A percentile compares a stretch with the other conserved stretches of the same genome.
Evolutionary conservation across 2,797 vertebrate genomes (phyloP).

Genomic region (Enteromius afrohamiltoni): DNA sequence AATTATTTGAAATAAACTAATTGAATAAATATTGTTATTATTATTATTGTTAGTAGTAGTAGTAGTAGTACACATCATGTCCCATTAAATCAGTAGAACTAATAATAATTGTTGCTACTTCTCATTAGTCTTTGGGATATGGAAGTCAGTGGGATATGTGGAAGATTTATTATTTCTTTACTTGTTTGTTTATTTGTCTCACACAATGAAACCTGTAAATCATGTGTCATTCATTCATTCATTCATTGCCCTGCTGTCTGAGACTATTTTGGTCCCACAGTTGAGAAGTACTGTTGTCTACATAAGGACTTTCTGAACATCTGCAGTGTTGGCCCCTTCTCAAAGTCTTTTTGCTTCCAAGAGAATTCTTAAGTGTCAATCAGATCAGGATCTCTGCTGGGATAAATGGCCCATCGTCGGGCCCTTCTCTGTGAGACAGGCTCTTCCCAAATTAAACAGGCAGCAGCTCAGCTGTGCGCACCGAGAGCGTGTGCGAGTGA

Average conservation of each 20-base stretch:
- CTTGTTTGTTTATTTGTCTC: neutral
- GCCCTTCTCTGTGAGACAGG: neutral
- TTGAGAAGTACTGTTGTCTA: neutral
- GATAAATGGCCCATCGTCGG: constrained; percentile 27
- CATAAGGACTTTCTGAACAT: neutral
- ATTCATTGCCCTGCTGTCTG: neutral
- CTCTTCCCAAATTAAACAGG: constrained; percentile 38
- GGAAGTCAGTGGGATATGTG: too few species aligned
- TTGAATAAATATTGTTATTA: neutral
- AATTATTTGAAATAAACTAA: too few species aligned
- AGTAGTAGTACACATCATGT: too few species aligned
- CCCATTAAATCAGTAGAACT: too few species aligned
- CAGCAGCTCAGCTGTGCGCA: constrained; percentile 41
- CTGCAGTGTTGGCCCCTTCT: neutral
- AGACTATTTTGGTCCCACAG: neutral
- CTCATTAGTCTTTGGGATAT: too few species aligned
- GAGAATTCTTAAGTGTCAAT: constrained; percentile 24
- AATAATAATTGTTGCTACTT: too few species aligned
- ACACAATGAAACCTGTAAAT: neutral
- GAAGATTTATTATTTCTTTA: too few species aligned
- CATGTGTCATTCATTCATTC: neutral
- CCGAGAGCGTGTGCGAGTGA: neutral
- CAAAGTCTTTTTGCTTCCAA: neutral
- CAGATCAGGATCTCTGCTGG: constrained; percentile 26
- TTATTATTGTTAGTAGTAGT: too few species aligned